Evolutionary conservation across 92 coral and sea anemone genomes (phyloP), one percentile per base, ranked within the genome.

Genomic region (Virgularia gustaviana): DNA sequence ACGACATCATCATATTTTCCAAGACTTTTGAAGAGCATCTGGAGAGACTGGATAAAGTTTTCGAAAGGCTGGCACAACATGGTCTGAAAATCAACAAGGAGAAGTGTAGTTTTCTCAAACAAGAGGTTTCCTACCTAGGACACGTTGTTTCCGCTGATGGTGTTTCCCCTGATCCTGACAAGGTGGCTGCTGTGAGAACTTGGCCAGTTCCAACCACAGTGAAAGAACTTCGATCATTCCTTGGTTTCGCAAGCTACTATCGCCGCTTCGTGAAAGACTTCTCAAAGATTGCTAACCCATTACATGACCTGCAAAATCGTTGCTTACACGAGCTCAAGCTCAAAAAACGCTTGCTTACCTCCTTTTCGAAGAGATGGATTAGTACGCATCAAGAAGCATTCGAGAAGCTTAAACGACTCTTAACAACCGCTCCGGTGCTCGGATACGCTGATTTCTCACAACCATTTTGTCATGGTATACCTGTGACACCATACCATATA

Each of bases 301-400:
- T 72, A 13, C 66, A 55, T 32, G 77, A 72, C 24, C 33, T 72
- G 10, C 22, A 33, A 51, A 72, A 54, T 20, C 42, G 65, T 28
- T 72, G 77, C 57, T 35, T 72, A 18, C 77, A 65, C 22, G 36
- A 74, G 34, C 63, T 76, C 33, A 70, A 77, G 29, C 29, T 37
- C 2, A 52, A 64, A 29, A 86, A 82, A 43, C 65, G 38, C 13
- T 43, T 77, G 24, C 7, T 33, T 2, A 73, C 66, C 10, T 75
- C 90, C 12, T 65, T 71, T 24, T 27, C 25, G 15, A 57, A 64
- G 30, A 34, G 75, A 15, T 86, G 86, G 90, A 52, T 36, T 36
- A 1, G 1, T 2, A 70, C 52, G 0, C 57, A 62, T 36, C 86
- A 78, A n/a, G 11, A 15, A 24, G 76, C 85, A 2, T 51, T 51